phyloP scores from a whole-genome alignment of 2,888 invertebrate species.

The Macrostomum cliftonense region DNA sequence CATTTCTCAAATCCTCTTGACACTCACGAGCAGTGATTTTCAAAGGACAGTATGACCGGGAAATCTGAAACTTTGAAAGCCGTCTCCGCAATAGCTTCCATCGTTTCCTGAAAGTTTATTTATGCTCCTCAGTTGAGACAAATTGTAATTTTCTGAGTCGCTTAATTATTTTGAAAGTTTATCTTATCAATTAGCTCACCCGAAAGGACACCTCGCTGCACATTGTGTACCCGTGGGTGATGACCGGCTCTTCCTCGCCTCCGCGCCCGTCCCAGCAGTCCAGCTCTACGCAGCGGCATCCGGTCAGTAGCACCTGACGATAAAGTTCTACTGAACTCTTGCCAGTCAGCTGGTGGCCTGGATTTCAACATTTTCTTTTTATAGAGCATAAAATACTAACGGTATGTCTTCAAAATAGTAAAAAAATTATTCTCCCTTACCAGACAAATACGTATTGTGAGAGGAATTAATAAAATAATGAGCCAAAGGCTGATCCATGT shows the following conservation, averaged over 20 bases:
- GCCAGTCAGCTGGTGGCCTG: constrained; percentile 80
- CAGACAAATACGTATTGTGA: constrained; percentile 84
- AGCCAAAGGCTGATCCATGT: constrained; percentile 83
- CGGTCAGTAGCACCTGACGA: constrained; percentile 72
- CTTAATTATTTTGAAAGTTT: background rate
- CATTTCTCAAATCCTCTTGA: background rate
- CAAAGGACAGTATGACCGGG: constrained; percentile 84
- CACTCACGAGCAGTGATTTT: constrained; percentile 62
- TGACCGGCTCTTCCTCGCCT: constrained; percentile 65
- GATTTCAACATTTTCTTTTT: no score
- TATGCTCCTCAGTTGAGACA: no score
- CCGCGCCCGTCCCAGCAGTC: constrained; percentile 78
- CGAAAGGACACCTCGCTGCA: constrained; percentile 82
- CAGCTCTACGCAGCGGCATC: constrained; percentile 87
- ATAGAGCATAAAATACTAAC: no score
- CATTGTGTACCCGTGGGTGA: constrained; percentile 88
- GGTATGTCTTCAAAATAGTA: no score
- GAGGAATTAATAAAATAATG: constrained; percentile 97
- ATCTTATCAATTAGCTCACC: constrained; percentile 21
- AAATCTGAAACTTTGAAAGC: constrained; percentile 95
- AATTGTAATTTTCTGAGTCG: background rate
- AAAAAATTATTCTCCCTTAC: no score
- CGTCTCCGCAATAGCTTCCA: constrained; percentile 86
- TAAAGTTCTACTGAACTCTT: constrained; percentile 90
- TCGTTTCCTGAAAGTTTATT: constrained; percentile 51